Conservation (phyloP, 2,888 invertebrate genomes). For the Pristionchus mayeri region DNA sequence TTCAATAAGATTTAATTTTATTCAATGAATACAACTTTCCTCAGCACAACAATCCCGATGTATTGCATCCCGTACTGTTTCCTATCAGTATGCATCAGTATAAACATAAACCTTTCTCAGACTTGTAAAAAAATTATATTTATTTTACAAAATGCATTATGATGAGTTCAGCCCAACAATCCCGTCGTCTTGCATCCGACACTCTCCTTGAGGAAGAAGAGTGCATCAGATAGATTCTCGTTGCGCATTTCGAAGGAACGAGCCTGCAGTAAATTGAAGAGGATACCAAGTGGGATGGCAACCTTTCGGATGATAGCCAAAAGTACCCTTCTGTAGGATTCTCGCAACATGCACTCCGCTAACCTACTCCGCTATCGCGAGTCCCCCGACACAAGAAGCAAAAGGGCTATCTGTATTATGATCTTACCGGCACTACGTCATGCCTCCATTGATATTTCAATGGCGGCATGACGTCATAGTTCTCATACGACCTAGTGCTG, state of each 20-base stretch:
- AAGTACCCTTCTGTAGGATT: not conserved
- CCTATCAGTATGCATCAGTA: no score
- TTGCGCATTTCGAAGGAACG: not conserved
- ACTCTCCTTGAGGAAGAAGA: not conserved
- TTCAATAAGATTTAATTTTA: no score
- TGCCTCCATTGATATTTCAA: not conserved
- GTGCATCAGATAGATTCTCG: constrained; percentile 3
- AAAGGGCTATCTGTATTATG: not conserved
- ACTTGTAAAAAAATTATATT: no score
- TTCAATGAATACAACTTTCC: no score
- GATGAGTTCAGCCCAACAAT: not conserved
- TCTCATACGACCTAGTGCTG: no score
- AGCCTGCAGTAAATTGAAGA: not conserved
- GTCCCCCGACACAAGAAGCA: no score
- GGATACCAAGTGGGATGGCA: not conserved
- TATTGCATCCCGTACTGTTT: no score
- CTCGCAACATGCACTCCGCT: no score
- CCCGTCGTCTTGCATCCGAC: not conserved
- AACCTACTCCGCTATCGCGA: no score
- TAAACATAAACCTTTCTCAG: no score
- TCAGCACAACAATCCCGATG: no score
- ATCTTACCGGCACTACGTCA: not conserved
- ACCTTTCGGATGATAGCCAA: not conserved
- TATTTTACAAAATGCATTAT: not conserved
- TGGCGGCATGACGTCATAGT: no score